A percentile compares a stretch with the other conserved stretches of the same genome.
phyloP scores from a whole-genome alignment of 2,797 vertebrate genomes.

The Ptychobarbus kaznakovi region DNA sequence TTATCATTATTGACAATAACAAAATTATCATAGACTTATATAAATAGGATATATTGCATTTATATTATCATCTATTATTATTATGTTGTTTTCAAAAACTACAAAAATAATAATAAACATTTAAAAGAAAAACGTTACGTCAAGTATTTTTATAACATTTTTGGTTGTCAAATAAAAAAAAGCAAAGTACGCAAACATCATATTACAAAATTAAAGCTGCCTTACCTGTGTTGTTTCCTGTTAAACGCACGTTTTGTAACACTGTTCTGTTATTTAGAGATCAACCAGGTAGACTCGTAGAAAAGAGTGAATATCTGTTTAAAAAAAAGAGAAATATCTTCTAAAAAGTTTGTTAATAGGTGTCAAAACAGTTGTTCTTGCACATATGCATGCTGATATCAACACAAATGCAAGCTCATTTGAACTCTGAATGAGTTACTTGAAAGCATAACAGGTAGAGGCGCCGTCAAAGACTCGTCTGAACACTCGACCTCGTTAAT shows the following conservation, averaged over 20 bases:
- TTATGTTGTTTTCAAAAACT: background rate
- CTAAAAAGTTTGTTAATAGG: background rate
- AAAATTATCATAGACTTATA: background rate
- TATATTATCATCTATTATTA: background rate
- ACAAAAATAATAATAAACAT: background rate
- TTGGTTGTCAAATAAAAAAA: no score
- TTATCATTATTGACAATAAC: background rate
- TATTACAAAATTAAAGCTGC: background rate
- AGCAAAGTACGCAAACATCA: background rate
- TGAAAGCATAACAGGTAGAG: background rate
- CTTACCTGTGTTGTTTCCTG: conserved; percentile 1
- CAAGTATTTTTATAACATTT: background rate
- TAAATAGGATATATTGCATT: background rate
- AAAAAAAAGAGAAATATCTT: no score
- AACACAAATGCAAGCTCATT: background rate
- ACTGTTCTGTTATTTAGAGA: background rate
- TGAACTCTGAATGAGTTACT: background rate
- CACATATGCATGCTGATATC: background rate
- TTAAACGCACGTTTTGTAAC: background rate
- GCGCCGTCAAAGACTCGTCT: background rate
- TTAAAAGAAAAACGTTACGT: background rate
- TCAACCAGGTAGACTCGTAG: background rate
- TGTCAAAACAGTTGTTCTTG: background rate
- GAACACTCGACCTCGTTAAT: background rate
- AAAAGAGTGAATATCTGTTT: no score